Evolutionary conservation across 2,113 vertebrate genomes (phyloP).

Genomic region (Telmatochromis sp.): DNA sequence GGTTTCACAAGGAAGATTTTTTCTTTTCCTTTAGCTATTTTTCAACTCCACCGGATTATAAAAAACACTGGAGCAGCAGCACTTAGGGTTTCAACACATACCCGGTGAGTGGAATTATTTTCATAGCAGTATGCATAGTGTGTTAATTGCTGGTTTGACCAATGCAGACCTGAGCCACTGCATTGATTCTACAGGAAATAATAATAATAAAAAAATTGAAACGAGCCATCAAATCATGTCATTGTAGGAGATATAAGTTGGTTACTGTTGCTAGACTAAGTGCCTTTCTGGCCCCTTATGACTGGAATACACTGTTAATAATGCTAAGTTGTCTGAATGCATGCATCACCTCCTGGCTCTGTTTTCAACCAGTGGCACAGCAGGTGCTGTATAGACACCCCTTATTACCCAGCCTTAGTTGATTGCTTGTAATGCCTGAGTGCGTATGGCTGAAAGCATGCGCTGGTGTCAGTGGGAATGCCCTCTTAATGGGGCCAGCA

Average conservation of each 20-base stretch:
- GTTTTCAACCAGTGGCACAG: neutral
- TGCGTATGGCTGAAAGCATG: slow-evolving; percentile 35
- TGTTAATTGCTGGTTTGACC: neutral
- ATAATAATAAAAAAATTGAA: neutral
- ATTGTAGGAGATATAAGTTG: neutral
- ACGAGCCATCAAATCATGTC: neutral
- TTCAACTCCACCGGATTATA: neutral
- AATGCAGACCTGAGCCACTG: neutral
- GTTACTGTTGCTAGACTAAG: neutral
- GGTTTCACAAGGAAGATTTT: neutral
- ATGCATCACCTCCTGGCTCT: neutral
- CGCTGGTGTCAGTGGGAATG: slow-evolving; percentile 43
- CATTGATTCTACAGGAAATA: neutral
- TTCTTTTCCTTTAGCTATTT: neutral
- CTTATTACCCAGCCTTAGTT: slow-evolving; percentile 8
- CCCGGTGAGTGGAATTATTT: slow-evolving; percentile 19
- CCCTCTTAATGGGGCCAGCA: slow-evolving; percentile 55
- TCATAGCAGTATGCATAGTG: neutral
- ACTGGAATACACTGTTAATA: neutral
- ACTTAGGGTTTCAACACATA: neutral
- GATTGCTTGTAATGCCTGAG: slow-evolving; percentile 54
- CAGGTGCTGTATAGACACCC: slow-evolving; percentile 24
- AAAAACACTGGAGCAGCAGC: neutral
- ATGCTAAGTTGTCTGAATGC: neutral
- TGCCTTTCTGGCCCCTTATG: neutral